A percentile compares a stretch with the other conserved stretches of the same genome.
Evolutionary conservation across 92 coral and sea anemone genomes (phyloP).

Genomic region (Chrysogorgia sp.): DNA sequence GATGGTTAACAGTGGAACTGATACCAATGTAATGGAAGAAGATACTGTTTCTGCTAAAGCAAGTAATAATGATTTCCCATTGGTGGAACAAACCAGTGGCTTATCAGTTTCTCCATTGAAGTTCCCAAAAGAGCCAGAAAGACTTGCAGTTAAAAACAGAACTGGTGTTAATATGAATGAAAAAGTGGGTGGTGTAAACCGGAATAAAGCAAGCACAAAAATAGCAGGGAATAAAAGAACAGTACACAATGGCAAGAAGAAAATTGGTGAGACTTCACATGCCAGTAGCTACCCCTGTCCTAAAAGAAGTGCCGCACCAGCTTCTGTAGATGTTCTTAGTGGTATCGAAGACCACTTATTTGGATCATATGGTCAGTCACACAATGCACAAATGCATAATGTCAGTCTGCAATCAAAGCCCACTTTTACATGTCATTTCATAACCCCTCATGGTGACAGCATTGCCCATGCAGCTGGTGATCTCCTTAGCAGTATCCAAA

Average conservation of each 20-base stretch:
- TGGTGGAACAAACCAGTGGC: no score
- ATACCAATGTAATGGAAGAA: no score
- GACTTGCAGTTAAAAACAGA: neutral
- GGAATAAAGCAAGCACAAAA: neutral
- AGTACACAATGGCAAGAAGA: neutral
- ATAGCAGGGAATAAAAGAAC: neutral
- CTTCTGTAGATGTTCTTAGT: constrained; percentile 34
- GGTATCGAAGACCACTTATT: constrained; percentile 44
- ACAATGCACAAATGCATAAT: neutral
- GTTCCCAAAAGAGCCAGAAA: neutral
- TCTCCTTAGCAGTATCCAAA: neutral
- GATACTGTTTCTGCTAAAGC: no score
- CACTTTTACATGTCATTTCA: constrained; percentile 9
- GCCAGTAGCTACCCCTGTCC: no score
- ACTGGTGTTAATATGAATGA: neutral
- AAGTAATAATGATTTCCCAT: no score
- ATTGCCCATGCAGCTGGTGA: neutral
- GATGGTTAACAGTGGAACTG: no score
- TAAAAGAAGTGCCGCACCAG: neutral
- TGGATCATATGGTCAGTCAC: constrained; percentile 2
- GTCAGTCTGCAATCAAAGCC: constrained; percentile 10
- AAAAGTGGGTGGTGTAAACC: neutral
- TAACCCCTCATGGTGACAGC: constrained; percentile 8
- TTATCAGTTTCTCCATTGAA: no score
- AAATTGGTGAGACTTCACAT: neutral